A percentile compares a stretch with the other conserved stretches of the same genome.
phyloP scores from a whole-genome alignment of 2,888 invertebrate species.

The Thymelicus acteon region DNA sequence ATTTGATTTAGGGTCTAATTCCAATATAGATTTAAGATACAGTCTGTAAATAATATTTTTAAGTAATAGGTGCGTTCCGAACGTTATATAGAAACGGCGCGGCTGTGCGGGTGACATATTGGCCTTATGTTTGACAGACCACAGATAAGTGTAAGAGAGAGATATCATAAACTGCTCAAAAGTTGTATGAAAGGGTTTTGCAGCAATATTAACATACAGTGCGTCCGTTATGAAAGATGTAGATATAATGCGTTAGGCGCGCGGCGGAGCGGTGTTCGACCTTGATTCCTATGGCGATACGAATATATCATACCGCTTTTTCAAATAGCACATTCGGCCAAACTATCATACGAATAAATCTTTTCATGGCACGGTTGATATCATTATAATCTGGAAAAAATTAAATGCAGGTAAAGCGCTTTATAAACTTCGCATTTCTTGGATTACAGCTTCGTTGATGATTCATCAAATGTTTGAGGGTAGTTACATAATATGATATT shows the following conservation, averaged over 20 bases:
- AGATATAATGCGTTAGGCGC: constrained; percentile 1
- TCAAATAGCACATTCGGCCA: not conserved
- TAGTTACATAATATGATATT: too few species aligned
- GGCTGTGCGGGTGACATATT: constrained; percentile 22
- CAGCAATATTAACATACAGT: constrained; percentile 12
- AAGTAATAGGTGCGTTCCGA: constrained; percentile 34
- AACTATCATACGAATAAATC: too few species aligned
- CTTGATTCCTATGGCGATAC: too few species aligned
- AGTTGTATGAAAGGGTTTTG: constrained; percentile 10
- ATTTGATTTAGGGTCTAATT: constrained; percentile 42
- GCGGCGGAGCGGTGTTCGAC: not conserved
- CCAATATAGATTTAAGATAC: constrained; percentile 41
- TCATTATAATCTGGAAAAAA: too few species aligned
- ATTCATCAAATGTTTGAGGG: too few species aligned
- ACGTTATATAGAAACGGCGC: constrained; percentile 27
- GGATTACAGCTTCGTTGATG: too few species aligned
- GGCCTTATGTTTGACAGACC: constrained; percentile 7
- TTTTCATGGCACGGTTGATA: too few species aligned
- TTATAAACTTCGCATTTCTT: too few species aligned
- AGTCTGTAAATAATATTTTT: constrained; percentile 42
- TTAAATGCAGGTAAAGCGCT: too few species aligned
- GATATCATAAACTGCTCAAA: constrained; percentile 12
- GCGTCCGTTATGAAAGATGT: constrained; percentile 9
- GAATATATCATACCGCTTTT: not conserved
- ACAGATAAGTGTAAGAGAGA: not conserved